phyloP scores from a whole-genome alignment of 2,888 invertebrate species.

The Acanthosepion lycidas region DNA sequence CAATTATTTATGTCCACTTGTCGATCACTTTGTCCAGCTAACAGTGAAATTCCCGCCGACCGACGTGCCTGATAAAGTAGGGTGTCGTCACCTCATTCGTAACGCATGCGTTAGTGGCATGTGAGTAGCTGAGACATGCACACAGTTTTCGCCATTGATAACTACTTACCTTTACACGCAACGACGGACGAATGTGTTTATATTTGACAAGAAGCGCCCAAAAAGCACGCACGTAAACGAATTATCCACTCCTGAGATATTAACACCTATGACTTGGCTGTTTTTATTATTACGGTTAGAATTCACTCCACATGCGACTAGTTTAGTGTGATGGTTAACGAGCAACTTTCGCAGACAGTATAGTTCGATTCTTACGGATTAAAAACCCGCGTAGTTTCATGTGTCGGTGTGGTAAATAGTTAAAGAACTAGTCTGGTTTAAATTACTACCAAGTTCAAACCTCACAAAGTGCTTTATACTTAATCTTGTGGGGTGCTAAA shows the following conservation, averaged over 20 bases:
- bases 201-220: neutral
- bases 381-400: too few relatives aligned
- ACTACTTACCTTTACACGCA: neutral
- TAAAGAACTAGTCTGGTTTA: too few relatives aligned
- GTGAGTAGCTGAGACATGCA: neutral
- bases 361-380: too few relatives aligned
- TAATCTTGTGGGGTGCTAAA: too few relatives aligned
- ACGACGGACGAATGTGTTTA: neutral
- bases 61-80: neutral
- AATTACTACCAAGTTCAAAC: too few relatives aligned
- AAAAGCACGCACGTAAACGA: neutral
- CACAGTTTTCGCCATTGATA: neutral
- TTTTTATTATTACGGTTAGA: neutral
- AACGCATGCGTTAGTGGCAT: neutral
- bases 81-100: neutral
- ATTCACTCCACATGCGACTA: neutral
- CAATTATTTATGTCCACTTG: neutral
- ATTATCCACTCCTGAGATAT: neutral
- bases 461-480: too few relatives aligned
- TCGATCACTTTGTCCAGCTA: neutral
- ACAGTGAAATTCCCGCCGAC: neutral
- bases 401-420: too few relatives aligned
- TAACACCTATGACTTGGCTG: neutral
- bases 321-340: neutral
- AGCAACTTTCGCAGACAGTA: neutral